A percentile compares a stretch with the other conserved stretches of the same genome.
These are phyloP conservation scores for Orthosia cruda DNA, from an alignment of 2,888 invertebrate species.

Conservation along the genomic window DNA sequence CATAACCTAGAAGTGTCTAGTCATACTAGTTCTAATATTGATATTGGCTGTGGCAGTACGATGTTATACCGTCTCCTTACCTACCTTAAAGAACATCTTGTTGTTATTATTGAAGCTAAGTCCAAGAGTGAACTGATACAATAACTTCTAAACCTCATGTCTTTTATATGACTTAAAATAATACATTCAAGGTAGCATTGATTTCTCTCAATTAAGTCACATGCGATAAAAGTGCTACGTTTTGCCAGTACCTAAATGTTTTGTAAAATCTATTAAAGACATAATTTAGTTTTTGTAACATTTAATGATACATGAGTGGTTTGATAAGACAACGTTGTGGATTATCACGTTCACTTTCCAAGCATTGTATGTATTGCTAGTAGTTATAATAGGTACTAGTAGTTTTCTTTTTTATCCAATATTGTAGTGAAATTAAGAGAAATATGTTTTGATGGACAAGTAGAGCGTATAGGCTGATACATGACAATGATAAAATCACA, in stretches of 20 bases:
- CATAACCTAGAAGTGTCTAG: accelerated
- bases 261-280: constrained; percentile 26
- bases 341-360: too few relatives aligned
- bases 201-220: constrained; percentile 53
- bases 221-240: constrained; percentile 26
- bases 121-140: constrained; percentile 52
- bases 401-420: too few relatives aligned
- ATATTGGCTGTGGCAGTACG: neutral
- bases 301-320: too few relatives aligned
- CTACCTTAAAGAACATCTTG: constrained; percentile 57
- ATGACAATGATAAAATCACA: too few relatives aligned
- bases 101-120: neutral
- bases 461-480: too few relatives aligned
- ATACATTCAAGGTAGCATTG: constrained; percentile 57
- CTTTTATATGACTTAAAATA: constrained; percentile 60
- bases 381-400: too few relatives aligned
- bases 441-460: too few relatives aligned
- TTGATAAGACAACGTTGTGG: too few relatives aligned
- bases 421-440: too few relatives aligned
- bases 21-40: neutral
- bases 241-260: constrained; percentile 11
- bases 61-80: neutral
- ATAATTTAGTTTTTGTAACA: neutral
- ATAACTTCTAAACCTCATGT: constrained; percentile 24
- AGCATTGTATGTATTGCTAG: too few relatives aligned